Percentiles rank a stretch among this genome's conserved stretches.
Conservation (phyloP, 2,888 invertebrate species). For the Drosophila antonietae region DNA sequence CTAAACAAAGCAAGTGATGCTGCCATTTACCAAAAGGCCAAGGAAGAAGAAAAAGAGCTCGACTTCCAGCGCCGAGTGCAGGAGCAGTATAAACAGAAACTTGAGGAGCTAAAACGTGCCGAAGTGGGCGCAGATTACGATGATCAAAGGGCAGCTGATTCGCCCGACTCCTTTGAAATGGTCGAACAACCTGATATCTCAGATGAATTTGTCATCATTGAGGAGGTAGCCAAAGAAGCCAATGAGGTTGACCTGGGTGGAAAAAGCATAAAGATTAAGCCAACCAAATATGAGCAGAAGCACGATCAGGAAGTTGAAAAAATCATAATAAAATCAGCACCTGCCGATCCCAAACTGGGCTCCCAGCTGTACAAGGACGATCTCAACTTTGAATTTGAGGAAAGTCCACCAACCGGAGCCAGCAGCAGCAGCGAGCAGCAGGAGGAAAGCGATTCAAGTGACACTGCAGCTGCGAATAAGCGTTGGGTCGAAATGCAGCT, state of each 20-base stretch:
- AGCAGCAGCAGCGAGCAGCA: conserved; percentile 79
- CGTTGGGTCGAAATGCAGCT: conserved; percentile 96
- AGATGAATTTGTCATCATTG: conserved; percentile 94
- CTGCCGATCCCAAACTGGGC: conserved; percentile 87
- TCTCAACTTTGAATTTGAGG: conserved; percentile 90
- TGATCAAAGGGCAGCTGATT: conserved; percentile 87
- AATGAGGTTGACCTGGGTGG: conserved; percentile 93
- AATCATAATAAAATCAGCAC: conserved; percentile 89
- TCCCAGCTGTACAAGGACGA: conserved; percentile 86
- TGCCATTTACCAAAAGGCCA: conserved; percentile 77
- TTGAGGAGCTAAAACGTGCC: conserved; percentile 86
- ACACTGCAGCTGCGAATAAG: conserved; percentile 90
- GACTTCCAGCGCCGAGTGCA: conserved; percentile 85
- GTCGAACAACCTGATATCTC: conserved; percentile 94
- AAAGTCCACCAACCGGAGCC: conserved; percentile 86
- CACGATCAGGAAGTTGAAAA: conserved; percentile 90
- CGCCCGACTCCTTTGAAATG: conserved; percentile 95
- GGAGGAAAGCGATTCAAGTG: conserved; percentile 87
- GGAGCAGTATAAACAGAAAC: conserved; percentile 86
- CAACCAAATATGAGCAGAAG: conserved; percentile 86
- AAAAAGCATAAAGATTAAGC: conserved; percentile 90
- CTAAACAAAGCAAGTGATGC: conserved; percentile 81
- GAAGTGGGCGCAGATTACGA: conserved; percentile 85
- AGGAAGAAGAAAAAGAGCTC: conserved; percentile 81
- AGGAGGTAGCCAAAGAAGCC: conserved; percentile 94